These are phyloP conservation scores for Scortum barcoo DNA, from an alignment of 2,113 vertebrate genomes.

Conservation along the genomic window DNA sequence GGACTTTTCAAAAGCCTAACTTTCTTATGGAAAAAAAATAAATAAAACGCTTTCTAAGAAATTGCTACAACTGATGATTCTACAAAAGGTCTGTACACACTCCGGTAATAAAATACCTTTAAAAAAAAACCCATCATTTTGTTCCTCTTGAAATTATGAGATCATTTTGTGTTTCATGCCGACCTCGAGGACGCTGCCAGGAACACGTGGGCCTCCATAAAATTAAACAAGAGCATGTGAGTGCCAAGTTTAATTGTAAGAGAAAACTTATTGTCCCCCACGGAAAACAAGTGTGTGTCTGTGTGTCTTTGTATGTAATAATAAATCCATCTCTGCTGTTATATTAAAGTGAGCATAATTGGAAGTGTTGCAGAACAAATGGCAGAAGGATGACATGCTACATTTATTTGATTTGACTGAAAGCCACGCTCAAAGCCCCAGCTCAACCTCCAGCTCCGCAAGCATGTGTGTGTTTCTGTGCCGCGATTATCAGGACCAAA, in stretches of 20 bases:
- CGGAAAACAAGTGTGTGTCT: slow-evolving; percentile 2
- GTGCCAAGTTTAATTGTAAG: slow-evolving; percentile 8
- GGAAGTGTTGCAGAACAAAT: slow-evolving; percentile 36
- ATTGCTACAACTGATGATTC: slow-evolving; percentile 73
- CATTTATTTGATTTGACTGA: slow-evolving; percentile 48
- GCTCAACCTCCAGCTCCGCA: background rate
- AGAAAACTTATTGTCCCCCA: background rate
- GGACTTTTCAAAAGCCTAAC: slow-evolving; percentile 74
- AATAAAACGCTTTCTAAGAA: slow-evolving; percentile 78
- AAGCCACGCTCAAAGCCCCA: slow-evolving; percentile 29
- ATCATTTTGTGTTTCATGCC: slow-evolving; percentile 18
- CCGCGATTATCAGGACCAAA: slow-evolving; percentile 6
- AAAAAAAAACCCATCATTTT: slow-evolving; percentile 26
- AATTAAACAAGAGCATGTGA: background rate
- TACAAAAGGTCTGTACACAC: slow-evolving; percentile 75
- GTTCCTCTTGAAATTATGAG: slow-evolving; percentile 4
- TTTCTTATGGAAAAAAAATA: slow-evolving; percentile 74
- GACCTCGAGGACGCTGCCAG: background rate
- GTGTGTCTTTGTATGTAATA: slow-evolving; percentile 2
- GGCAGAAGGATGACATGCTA: slow-evolving; percentile 32
- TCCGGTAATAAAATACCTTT: slow-evolving; percentile 80
- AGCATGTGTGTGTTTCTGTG: slow-evolving; percentile 14
- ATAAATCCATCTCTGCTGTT: slow-evolving; percentile 21
- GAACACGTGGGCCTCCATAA: background rate
- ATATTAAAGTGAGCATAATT: slow-evolving; percentile 32